These are phyloP conservation scores for Zaprionus ghesquierei DNA, from an alignment of 1,140 invertebrate species.

Conservation along the genomic window DNA sequence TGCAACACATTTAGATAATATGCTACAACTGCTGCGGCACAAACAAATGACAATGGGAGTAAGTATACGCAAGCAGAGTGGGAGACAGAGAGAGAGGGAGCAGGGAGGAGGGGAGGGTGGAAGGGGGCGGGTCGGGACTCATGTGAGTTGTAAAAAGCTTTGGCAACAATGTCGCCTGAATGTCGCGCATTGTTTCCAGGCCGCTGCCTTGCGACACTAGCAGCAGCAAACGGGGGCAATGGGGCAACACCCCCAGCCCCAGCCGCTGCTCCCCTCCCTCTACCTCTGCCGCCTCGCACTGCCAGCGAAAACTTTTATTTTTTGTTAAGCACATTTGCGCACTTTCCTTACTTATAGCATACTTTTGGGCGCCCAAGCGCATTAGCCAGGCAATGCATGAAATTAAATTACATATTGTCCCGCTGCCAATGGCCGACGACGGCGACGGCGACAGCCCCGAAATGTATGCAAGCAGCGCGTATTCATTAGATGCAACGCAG, in stretches of 20 bases:
- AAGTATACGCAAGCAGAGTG: neutral
- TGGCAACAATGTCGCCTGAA: slow-evolving; percentile 80
- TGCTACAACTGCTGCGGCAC: slow-evolving; percentile 77
- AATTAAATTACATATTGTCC: slow-evolving; percentile 73
- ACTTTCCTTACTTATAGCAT: slow-evolving; percentile 74
- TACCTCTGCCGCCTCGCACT: neutral
- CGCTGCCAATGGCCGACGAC: slow-evolving; percentile 21
- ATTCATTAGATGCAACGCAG: slow-evolving; percentile 33
- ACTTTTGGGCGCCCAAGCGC: slow-evolving; percentile 76
- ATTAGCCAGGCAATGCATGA: slow-evolving; percentile 79
- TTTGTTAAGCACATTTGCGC: slow-evolving; percentile 76
- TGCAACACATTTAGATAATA: slow-evolving; percentile 81
- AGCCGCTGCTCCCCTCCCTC: neutral
- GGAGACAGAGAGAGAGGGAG: neutral
- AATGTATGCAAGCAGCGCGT: slow-evolving; percentile 9
- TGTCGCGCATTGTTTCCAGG: slow-evolving; percentile 78
- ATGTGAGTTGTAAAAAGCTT: slow-evolving; percentile 80
- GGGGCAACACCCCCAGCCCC: neutral
- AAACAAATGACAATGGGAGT: slow-evolving; percentile 66
- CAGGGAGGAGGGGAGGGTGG: neutral
- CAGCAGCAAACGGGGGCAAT: slow-evolving; percentile 33
- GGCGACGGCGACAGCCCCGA: neutral
- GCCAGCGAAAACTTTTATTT: slow-evolving; percentile 51
- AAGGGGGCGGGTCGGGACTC: slow-evolving; percentile 31
- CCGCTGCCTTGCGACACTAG: slow-evolving; percentile 68